Evolutionary conservation across 1,140 invertebrate species (phyloP).

Genomic region (Tetramorium parvispinum): DNA sequence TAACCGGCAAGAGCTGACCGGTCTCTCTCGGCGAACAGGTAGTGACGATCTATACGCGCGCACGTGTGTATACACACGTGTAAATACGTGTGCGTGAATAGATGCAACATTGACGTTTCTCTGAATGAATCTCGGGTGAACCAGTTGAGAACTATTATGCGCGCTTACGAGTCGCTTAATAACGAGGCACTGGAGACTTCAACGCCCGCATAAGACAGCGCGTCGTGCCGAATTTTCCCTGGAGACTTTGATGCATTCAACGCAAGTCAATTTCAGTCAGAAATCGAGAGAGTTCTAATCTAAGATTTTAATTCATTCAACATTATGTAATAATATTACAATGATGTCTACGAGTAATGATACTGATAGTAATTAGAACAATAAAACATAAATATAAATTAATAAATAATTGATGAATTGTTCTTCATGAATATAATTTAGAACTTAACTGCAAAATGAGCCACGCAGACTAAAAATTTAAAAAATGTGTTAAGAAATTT

Average conservation of each 20-base stretch:
- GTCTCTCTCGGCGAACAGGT: conserved; percentile 49
- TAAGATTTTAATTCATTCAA: neutral
- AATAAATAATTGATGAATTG: neutral
- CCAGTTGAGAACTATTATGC: conserved; percentile 79
- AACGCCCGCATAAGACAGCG: conserved; percentile 38
- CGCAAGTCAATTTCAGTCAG: conserved; percentile 9
- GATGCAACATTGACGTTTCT: conserved; percentile 67
- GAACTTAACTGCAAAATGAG: neutral
- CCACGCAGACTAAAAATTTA: neutral
- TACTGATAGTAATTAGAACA: neutral
- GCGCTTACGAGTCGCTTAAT: conserved; percentile 65
- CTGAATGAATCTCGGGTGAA: conserved; percentile 77
- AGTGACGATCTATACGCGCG: conserved; percentile 45
- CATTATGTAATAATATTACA: neutral
- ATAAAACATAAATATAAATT: neutral
- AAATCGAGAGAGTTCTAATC: neutral
- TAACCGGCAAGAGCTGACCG: conserved; percentile 46
- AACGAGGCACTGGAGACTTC: conserved; percentile 75
- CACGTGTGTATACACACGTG: neutral
- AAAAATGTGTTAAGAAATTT: neutral
- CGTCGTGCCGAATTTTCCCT: conserved; percentile 47
- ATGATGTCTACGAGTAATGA: neutral
- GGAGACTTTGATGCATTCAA: conserved; percentile 26
- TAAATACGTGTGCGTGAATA: conserved; percentile 39
- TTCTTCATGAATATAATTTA: neutral